Conservation (phyloP, 2,888 invertebrate genomes). For the Cinara cedri region DNA sequence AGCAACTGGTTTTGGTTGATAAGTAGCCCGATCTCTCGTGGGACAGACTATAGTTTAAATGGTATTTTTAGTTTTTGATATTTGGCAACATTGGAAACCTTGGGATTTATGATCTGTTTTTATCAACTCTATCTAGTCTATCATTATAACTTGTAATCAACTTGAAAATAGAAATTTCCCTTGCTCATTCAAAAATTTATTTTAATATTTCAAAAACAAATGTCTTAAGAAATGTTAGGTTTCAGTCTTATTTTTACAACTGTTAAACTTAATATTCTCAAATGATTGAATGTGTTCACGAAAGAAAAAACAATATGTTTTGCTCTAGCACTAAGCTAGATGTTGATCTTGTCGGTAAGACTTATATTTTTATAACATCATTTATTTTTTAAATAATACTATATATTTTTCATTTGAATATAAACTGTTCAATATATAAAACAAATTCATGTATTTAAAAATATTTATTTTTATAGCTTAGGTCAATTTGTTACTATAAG, state of each 20-base stretch:
- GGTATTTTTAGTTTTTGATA: not conserved
- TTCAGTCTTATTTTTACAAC: not conserved
- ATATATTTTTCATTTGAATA: not conserved
- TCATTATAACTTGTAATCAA: constrained; percentile 8
- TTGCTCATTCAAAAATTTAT: not conserved
- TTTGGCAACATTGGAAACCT: constrained; percentile 54
- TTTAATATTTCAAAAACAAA: not conserved
- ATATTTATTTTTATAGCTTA: not conserved
- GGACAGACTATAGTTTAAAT: too few species aligned
- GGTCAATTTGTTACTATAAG: too few species aligned
- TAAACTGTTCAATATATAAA: not conserved
- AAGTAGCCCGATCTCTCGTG: too few species aligned
- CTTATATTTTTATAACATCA: not conserved
- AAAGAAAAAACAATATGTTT: constrained; percentile 50
- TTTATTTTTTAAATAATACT: not conserved
- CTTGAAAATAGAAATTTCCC: not conserved
- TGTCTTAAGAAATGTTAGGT: not conserved
- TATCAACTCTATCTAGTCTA: too few species aligned
- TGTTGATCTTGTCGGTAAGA: constrained; percentile 35
- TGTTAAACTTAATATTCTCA: constrained; percentile 26
- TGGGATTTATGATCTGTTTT: constrained; percentile 15
- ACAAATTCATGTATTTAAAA: not conserved
- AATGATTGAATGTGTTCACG: constrained; percentile 40
- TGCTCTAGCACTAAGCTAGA: constrained; percentile 31
- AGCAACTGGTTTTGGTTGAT: too few species aligned